Evolutionary conservation across 2,113 vertebrate genomes (phyloP), one percentile per base, ranked within the genome.

Genomic region (Narcine bancroftii): DNA sequence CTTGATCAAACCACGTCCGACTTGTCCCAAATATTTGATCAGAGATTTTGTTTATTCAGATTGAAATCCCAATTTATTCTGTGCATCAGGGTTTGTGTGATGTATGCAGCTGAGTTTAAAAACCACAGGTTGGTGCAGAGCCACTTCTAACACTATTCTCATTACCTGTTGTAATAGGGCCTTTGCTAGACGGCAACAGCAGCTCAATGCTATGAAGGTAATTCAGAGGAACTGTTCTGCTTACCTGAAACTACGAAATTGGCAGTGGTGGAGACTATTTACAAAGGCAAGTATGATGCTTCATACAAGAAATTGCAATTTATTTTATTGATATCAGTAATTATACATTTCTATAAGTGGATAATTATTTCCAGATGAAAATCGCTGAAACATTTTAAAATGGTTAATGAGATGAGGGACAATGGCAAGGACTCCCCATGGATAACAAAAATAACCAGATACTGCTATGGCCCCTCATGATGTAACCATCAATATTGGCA

Each of bases 221-320:
- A 98, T 99, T 92, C 99, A 99, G 96, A 97, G 99, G 93, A 99
- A 99, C 96, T 99, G 99, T 9, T 98, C 98, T 0, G 99, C 99
- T n/a, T 99, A 99, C 94, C 94, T 99, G 92, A 99, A 99, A 94
- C 97, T 99, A 92, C 95, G 98, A 50, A 99, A 99, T 96, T 99
- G 99, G 99, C 99, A 99, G 76, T 99, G 99, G 99, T 99, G 99
- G 99, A 96, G 99, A n/a, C 95, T 99, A 53, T 99, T 99, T 95
- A 99, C 99, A 87, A 99, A 99, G 97, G 99, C 99, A 94, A 93
- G 89, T 92, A 53, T 29, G 50, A 66, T 92, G 42, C 72, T 36
- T 69, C 9, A 26, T 24, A 19, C 0, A 81, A 81, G 33, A n/a
- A 15, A 36, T 11, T 73, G n/a, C 13, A n/a, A 17, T 17, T 33